A percentile compares a stretch with the other conserved stretches of the same genome.
Conservation (phyloP, 2,113 vertebrate genomes). For the Mola mola region DNA sequence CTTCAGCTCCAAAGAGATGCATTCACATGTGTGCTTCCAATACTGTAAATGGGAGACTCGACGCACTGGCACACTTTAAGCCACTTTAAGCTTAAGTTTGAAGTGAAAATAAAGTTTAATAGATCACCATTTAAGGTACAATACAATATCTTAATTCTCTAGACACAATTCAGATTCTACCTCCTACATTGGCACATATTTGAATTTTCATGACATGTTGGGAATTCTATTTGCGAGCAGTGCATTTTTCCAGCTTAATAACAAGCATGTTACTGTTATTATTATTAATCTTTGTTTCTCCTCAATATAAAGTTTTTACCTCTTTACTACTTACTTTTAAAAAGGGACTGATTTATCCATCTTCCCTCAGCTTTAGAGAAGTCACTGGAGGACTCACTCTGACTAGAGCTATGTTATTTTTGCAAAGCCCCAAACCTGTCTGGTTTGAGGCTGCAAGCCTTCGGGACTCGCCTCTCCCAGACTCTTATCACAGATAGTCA, state of each 20-base stretch:
- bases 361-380: slow-evolving; percentile 16
- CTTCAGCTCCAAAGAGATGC: slow-evolving; percentile 34
- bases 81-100: too few relatives aligned
- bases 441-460: slow-evolving; percentile 60
- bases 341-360: slow-evolving; percentile 32
- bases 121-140: not conserved
- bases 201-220: not conserved
- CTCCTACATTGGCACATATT: not conserved
- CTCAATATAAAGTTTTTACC: slow-evolving; percentile 35
- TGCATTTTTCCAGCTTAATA: not conserved
- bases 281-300: slow-evolving; percentile 14
- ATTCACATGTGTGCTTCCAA: slow-evolving; percentile 21
- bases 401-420: slow-evolving; percentile 45
- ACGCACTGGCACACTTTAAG: too few relatives aligned
- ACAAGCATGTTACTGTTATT: not conserved
- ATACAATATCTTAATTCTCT: not conserved
- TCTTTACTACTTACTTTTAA: too few relatives aligned
- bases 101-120: not conserved
- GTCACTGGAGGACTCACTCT: slow-evolving; percentile 23
- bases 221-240: not conserved
- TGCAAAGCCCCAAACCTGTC: slow-evolving; percentile 68
- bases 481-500: slow-evolving; percentile 82
- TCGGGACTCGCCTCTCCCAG: slow-evolving; percentile 68
- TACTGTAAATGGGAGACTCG: not conserved
- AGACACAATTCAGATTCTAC: too few relatives aligned